Base-by-base conservation (phyloP, 2,113 vertebrate genomes). In the Athene cunicularia region DNA sequence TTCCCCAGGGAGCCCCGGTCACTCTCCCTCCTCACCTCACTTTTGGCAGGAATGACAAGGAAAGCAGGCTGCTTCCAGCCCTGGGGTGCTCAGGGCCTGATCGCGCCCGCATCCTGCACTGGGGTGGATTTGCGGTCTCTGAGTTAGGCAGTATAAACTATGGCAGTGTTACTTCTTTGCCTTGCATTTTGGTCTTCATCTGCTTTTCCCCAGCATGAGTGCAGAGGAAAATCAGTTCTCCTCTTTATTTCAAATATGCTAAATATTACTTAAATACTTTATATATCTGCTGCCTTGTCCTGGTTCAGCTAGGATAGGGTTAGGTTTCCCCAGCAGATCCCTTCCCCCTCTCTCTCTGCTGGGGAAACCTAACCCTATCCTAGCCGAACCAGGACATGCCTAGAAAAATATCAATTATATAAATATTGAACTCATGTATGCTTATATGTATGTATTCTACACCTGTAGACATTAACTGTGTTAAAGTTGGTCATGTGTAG, bases 31-130 rank as follows among this genome's bases (percentile, higher is more conserved):
- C 35, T 8, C 22, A 32, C 6, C 23, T 10, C 4, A 3, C 26
- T 59, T 59, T 23, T 26, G 62, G 28, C n/a, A 66, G 50, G 39
- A 39, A 14, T 53, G 39, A 27, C 14, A 45, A 70, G 37, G 43
- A 24, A 63, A 58, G 49, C 14, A n/a, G 35, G 43, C 49, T 74
- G 28, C 39, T 66, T n/a, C 50, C 30, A 79, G 55, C 33, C 55
- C 56, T 47, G 35, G 10, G 20, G 6, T 30, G 45, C 39, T 53
- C 39, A 18, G 32, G 13, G 47, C 21, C 27, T 14, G 45, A 7
- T 14, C 2, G 1, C 30, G 26, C 5, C 70, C 0, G 0, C 28
- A 17, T 30, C 52, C 73, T 1, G 0, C 22, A 2, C 32, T 0
- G 0, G 55, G 32, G 37, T 1, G 15, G 32, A 5, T 30, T 23